phyloP scores from a whole-genome alignment of 2,113 vertebrate genomes.

The Heliornis fulica region DNA sequence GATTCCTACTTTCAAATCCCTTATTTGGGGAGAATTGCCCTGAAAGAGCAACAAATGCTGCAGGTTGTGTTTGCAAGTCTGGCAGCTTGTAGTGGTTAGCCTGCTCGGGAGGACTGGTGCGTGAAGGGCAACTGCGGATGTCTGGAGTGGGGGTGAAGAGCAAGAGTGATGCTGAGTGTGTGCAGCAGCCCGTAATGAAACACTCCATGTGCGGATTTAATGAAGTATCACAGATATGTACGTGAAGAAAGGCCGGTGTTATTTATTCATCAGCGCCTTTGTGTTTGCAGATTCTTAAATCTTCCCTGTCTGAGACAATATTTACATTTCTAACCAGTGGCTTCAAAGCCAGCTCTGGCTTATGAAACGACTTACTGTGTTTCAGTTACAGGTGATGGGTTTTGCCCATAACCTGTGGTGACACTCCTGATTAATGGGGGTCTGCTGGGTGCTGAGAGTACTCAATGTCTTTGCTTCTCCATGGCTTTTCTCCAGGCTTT shows the following conservation, averaged over 20 bases:
- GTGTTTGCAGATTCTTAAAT: constrained; percentile 57
- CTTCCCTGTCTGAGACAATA: constrained; percentile 67
- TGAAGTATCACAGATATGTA: constrained; percentile 37
- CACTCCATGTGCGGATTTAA: constrained; percentile 1
- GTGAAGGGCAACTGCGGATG: constrained; percentile 12
- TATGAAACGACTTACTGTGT: constrained; percentile 52
- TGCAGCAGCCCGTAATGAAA: constrained; percentile 31
- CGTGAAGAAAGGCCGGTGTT: not conserved
- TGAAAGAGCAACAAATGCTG: not conserved
- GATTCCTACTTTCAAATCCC: not conserved
- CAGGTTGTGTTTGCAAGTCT: not conserved
- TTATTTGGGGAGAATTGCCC: not conserved
- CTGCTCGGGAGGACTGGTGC: not conserved
- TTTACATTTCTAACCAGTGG: constrained; percentile 68
- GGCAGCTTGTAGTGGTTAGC: not conserved
- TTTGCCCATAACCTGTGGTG: not conserved
- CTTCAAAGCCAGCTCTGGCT: constrained; percentile 61
- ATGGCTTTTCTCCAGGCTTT: constrained; percentile 49
- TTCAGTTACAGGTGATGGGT: constrained; percentile 9
- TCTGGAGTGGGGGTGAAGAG: not conserved
- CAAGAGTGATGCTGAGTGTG: constrained; percentile 28
- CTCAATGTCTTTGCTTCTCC: constrained; percentile 41
- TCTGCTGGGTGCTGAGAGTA: not conserved
- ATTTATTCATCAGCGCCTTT: constrained; percentile 55
- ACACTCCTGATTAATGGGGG: constrained; percentile 4